These are phyloP conservation scores for Acronicta leporina DNA, from an alignment of 2,888 invertebrate species.

Conservation along the genomic window DNA sequence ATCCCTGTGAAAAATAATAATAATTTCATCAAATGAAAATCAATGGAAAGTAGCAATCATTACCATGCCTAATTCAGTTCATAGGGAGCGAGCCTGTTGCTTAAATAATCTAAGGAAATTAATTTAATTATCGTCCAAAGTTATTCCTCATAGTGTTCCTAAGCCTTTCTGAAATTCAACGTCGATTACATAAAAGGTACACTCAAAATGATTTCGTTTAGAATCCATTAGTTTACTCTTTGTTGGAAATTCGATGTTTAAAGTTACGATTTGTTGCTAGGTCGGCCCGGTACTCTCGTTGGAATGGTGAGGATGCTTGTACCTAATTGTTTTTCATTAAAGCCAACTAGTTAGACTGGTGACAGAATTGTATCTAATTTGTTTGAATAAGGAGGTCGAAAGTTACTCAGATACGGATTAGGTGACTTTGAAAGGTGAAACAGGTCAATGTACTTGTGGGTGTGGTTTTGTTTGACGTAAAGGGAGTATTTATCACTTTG, in stretches of 20 bases:
- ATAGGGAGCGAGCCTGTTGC: too few relatives aligned
- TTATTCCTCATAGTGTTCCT: constrained; percentile 1
- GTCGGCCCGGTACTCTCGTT: constrained; percentile 11
- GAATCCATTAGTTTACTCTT: constrained; percentile 29
- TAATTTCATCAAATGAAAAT: too few relatives aligned
- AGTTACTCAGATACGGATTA: background rate
- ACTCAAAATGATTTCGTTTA: constrained; percentile 27
- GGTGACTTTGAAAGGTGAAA: constrained; percentile 9
- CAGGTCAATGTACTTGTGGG: constrained; percentile 9
- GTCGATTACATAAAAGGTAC: constrained; percentile 23
- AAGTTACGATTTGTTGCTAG: constrained; percentile 27
- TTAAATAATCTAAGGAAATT: background rate
- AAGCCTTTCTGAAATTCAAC: constrained; percentile 16
- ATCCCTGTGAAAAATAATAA: too few relatives aligned
- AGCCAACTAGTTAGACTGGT: constrained; percentile 38
- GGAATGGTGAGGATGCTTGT: constrained; percentile 19
- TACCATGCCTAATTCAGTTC: too few relatives aligned
- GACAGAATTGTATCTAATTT: constrained; percentile 18
- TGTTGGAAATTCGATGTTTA: constrained; percentile 34
- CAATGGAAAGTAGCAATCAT: too few relatives aligned
- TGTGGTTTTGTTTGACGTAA: constrained; percentile 2
- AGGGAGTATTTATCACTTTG: background rate
- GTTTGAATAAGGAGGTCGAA: constrained; percentile 23
- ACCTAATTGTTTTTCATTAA: constrained; percentile 57
- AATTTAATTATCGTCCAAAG: constrained; percentile 9